Percentiles rank a stretch among this genome's conserved stretches.
Conservation (phyloP, 2,797 vertebrate species). For the Pyrocephalus nanus region DNA sequence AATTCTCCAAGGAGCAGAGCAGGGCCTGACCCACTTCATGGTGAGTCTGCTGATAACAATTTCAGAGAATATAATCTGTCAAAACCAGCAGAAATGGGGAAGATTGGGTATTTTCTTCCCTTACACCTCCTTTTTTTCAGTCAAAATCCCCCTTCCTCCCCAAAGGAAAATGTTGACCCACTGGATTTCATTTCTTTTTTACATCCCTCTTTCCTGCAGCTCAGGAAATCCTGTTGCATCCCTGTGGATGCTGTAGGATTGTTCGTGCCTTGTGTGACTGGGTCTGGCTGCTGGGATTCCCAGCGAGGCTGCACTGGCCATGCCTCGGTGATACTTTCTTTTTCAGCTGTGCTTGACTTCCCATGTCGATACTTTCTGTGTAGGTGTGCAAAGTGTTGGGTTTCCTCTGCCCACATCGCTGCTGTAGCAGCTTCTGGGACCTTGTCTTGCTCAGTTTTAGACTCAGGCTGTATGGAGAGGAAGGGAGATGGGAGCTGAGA, state of each 20-base stretch:
- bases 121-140: background rate
- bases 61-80: accelerated
- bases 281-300: background rate
- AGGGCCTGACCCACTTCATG: background rate
- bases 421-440: background rate
- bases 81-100: background rate
- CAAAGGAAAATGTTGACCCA: accelerated
- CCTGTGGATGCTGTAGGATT: background rate
- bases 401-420: background rate
- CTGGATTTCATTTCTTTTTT: background rate
- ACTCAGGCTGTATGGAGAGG: background rate
- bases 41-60: background rate
- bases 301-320: background rate
- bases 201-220: background rate
- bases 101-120: accelerated
- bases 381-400: conserved; percentile 24
- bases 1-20: background rate
- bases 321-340: background rate
- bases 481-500: background rate
- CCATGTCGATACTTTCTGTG: background rate
- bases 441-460: background rate
- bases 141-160: background rate
- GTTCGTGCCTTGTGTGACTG: accelerated
- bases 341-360: background rate
- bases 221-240: background rate